Evolutionary conservation across 2,888 invertebrate genomes (phyloP), one percentile per base, ranked within the genome.

Genomic region (Eudemis profundana): DNA sequence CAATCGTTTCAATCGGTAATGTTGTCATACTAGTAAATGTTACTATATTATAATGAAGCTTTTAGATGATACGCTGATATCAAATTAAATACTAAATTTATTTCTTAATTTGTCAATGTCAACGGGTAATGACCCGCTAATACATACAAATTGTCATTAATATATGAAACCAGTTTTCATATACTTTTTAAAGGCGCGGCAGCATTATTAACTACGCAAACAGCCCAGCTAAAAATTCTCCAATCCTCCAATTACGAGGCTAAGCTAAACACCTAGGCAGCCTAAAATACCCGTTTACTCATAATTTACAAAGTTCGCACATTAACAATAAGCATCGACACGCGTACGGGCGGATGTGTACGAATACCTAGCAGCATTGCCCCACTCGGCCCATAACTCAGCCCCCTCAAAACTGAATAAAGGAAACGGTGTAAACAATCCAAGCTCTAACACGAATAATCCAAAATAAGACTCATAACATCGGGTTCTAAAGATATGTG

Each of bases 331-430:
- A 78, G 73, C 82, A 79, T 78, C 74, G 71, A 72, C 78, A 81
- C 88, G 87, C 87, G 85, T 73, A 54, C 71, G 70, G 74, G 81
- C 90, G 90, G 90, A 90, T 91, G 90, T 90, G 76, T 90, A 89
- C 83, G 75, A 85, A 89, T 84, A 76, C 84, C 80, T 73, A 68
- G 76, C 81, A 79, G 75, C 83, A 86, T 81, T 78, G 78, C 78
- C 76, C 75, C 78, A 76, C 74, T 72, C 72, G 69, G 73, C 73
- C 72, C 80, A 84, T 86, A 88, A 89, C 84, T 89, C 86, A 86
- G 76, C 74, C 77, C 81, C 84, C 83, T 84, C 77, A 81, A 86
- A 86, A 82, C 78, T 78, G 82, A 82, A 81, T 81, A 78, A 83
- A 51, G 84, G 82, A 86, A 83, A 84, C 83, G 72, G 76, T 83